phyloP scores from a whole-genome alignment of 37 sponge, comb jelly and placozoan genomes.

The Halichondria panicea region DNA sequence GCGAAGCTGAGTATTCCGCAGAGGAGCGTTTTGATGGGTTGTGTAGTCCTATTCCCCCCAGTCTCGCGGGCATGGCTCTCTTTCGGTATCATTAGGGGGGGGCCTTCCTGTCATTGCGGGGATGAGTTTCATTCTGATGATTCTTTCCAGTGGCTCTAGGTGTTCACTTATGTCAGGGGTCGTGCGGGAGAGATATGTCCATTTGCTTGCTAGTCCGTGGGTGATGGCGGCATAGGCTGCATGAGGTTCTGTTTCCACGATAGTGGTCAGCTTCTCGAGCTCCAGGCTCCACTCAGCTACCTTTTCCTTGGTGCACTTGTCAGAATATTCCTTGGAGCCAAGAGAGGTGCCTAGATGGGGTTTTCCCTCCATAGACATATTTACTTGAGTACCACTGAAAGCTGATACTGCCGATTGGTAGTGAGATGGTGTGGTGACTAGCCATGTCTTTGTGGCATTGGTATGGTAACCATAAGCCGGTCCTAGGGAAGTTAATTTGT shows the following conservation, averaged over 20 bases:
- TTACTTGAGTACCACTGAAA: conserved; percentile 28
- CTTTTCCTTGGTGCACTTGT: background rate
- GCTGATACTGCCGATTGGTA: background rate
- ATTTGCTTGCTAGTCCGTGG: conserved; percentile 16
- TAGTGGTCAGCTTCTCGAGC: conserved; percentile 8
- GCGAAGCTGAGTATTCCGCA: no score
- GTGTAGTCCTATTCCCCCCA: conserved; percentile 5
- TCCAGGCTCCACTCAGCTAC: conserved; percentile 15
- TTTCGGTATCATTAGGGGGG: background rate
- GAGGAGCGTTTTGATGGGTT: background rate
- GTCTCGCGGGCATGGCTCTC: conserved; percentile 6
- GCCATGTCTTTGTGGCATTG: conserved; percentile 36
- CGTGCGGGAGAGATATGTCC: conserved; percentile 24
- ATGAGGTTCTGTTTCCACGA: conserved; percentile 44
- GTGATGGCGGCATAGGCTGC: conserved; percentile 36
- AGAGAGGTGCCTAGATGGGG: conserved; percentile 40
- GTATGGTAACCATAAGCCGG: conserved; percentile 43
- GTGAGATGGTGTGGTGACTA: conserved; percentile 36
- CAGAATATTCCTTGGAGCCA: conserved; percentile 19
- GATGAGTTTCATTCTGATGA: background rate
- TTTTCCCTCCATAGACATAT: conserved; percentile 32
- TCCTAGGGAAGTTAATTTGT: conserved; percentile 5
- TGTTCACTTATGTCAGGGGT: conserved; percentile 2
- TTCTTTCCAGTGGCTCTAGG: conserved; percentile 33
- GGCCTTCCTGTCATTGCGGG: conserved; percentile 9